phyloP scores from a whole-genome alignment of 2,113 vertebrate species.

The Proterorhinus semilunaris region DNA sequence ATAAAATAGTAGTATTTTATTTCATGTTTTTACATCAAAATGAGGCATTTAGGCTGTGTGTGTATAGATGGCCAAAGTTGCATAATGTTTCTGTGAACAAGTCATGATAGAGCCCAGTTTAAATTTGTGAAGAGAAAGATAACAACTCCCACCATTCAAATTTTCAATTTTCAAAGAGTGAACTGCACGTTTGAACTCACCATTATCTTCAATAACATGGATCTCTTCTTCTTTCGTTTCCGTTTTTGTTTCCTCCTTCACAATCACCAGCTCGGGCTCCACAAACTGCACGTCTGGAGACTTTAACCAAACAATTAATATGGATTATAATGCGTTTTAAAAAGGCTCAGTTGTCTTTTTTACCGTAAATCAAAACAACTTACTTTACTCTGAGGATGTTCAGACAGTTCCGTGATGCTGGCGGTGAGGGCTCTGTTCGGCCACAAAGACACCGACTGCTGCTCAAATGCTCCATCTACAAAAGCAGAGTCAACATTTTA shows the following conservation, averaged over 20 bases:
- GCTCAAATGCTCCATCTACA: slow-evolving; percentile 51
- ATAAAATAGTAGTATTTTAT: no score
- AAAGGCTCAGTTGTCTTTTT: background rate
- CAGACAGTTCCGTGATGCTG: slow-evolving; percentile 6
- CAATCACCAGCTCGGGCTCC: slow-evolving; percentile 46
- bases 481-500: background rate
- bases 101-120: no score
- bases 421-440: slow-evolving; percentile 15
- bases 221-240: slow-evolving; percentile 41
- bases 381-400: slow-evolving; percentile 40
- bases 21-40: no score
- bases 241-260: slow-evolving; percentile 65
- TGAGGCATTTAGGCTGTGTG: no score
- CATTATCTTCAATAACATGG: slow-evolving; percentile 60
- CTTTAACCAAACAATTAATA: slow-evolving; percentile 31
- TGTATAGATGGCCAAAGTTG: no score
- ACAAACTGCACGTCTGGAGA: slow-evolving; percentile 62
- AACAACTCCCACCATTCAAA: no score
- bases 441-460: slow-evolving; percentile 52
- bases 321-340: background rate
- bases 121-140: no score
- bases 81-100: no score
- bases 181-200: slow-evolving; percentile 47
- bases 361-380: background rate
- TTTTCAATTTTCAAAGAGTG: no score